These are phyloP conservation scores for Myotis findleyi DNA, from an alignment of 2,797 vertebrate genomes.

Conservation along the genomic window DNA sequence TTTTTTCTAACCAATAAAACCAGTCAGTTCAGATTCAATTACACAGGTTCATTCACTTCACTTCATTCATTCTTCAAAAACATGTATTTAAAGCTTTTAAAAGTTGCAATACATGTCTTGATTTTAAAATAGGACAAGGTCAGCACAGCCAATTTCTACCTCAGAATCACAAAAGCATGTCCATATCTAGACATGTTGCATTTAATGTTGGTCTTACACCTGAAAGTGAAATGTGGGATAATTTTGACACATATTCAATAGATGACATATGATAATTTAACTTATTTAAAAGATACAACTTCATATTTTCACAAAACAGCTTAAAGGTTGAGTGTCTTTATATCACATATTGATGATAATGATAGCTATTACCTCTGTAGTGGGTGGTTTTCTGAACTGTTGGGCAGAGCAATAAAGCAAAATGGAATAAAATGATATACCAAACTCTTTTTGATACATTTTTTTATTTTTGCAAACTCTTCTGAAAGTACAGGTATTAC, in stretches of 20 bases:
- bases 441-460: not conserved
- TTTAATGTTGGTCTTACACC: not conserved
- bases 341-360: not conserved
- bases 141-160: not conserved
- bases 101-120: not conserved
- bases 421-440: not conserved
- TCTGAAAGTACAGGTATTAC: not conserved
- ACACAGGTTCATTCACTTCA: not conserved
- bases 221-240: not conserved
- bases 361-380: not conserved
- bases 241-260: not conserved
- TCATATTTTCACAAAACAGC: not conserved
- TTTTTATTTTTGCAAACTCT: not conserved
- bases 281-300: not conserved
- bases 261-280: not conserved
- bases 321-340: not conserved
- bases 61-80: not conserved
- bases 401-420: not conserved
- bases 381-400: not conserved
- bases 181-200: not conserved
- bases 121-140: conserved; percentile 20
- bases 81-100: not conserved
- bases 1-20: not conserved
- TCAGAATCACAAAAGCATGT: not conserved
- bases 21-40: not conserved